A percentile compares a stretch with the other conserved stretches of the same genome.
These are phyloP conservation scores for Synaphobranchus kaupii DNA, from an alignment of 2,797 vertebrate genomes.

Conservation along the genomic window DNA sequence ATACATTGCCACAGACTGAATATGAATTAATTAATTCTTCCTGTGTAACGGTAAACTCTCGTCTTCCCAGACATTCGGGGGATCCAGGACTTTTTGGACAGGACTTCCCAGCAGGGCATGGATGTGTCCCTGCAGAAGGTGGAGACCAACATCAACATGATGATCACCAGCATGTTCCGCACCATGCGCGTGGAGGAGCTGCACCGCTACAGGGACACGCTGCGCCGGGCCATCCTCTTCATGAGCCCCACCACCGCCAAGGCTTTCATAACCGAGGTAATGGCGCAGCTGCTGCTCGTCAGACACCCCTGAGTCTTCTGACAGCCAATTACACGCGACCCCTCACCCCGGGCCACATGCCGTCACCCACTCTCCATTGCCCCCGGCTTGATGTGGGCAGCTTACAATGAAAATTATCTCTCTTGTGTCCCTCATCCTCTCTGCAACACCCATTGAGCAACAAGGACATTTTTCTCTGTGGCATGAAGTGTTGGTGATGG, in stretches of 20 bases:
- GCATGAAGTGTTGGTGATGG: neutral
- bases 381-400: neutral
- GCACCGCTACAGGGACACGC: conserved; percentile 93
- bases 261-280: conserved; percentile 94
- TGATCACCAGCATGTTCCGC: conserved; percentile 96
- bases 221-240: conserved; percentile 90
- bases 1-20: neutral
- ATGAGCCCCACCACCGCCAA: conserved; percentile 96
- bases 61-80: conserved; percentile 87
- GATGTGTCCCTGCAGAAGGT: conserved; percentile 98
- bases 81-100: conserved; percentile 96
- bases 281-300: too few relatives aligned
- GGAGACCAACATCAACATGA: conserved; percentile 97
- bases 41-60: neutral
- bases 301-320: too few relatives aligned
- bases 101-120: conserved; percentile 96
- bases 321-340: neutral
- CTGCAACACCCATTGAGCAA: neutral
- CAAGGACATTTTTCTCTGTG: neutral
- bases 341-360: neutral
- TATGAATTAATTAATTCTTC: neutral
- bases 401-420: neutral
- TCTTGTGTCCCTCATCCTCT: neutral
- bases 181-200: conserved; percentile 94
- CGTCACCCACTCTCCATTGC: neutral